Percentiles rank a stretch among this genome's conserved stretches.
Evolutionary conservation across 2,113 vertebrate species (phyloP).

Genomic region (Pygoscelis adeliae): DNA sequence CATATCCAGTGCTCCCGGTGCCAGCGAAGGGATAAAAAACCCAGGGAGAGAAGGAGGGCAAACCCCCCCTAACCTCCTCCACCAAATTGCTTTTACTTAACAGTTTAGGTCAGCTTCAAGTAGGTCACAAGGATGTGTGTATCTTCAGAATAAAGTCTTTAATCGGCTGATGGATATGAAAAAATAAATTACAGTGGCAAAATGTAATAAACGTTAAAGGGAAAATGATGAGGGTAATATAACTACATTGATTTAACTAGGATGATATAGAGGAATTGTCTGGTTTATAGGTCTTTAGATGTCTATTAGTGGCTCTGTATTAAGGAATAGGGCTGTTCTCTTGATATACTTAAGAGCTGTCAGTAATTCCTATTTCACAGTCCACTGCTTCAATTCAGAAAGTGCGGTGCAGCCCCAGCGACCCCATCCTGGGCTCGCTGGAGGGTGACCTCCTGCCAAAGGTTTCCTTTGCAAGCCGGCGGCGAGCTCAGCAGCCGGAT

Average conservation of each 20-base stretch:
- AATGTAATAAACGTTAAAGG: conserved; percentile 87
- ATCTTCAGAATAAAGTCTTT: conserved; percentile 84
- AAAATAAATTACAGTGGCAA: conserved; percentile 85
- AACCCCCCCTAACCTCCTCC: background rate
- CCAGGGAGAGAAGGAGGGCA: background rate
- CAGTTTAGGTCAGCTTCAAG: conserved; percentile 75
- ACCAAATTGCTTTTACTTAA: conserved; percentile 49
- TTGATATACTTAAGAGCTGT: conserved; percentile 83
- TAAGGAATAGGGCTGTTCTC: conserved; percentile 82
- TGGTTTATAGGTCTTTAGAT: conserved; percentile 86
- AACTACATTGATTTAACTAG: conserved; percentile 88
- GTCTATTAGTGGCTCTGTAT: conserved; percentile 84
- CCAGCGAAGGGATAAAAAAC: background rate
- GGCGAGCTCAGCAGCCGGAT: conserved; percentile 22
- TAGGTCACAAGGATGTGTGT: conserved; percentile 77
- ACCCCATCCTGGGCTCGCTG: conserved; percentile 73
- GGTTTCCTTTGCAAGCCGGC: background rate
- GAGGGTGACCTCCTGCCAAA: conserved; percentile 71
- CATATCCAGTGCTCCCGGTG: rapidly evolving
- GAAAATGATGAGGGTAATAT: conserved; percentile 88
- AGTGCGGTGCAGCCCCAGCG: conserved; percentile 66
- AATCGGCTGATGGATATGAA: conserved; percentile 82
- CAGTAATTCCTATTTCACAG: conserved; percentile 87
- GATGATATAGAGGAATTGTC: conserved; percentile 86
- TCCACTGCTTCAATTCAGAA: conserved; percentile 78